Base-by-base conservation (phyloP, 1,140 invertebrate genomes). In the Physella acuta region DNA sequence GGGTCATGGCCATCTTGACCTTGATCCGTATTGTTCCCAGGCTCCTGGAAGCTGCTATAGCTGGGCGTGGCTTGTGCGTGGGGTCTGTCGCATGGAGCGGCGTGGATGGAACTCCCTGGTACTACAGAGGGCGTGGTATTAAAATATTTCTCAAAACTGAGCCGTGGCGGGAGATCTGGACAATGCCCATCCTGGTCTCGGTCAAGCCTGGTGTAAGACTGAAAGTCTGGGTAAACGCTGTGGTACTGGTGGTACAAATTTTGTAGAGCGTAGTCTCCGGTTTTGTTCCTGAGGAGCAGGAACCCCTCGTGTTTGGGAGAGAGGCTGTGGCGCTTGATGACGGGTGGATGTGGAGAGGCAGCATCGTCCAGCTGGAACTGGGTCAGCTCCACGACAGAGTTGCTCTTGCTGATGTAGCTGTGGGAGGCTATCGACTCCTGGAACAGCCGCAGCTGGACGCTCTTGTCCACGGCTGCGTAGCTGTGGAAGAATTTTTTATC, bases 371-470 rank as follows among this genome's bases (percentile, higher is more conserved):
- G 4, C 26, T 63, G 61, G 5, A 26, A 1, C 28, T 63, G 37
- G 11, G 61, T 63, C 5, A 63, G 26, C 24, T 63, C 61, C 3
- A 30, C 61, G 3, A 63, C 14, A 14, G 61, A 63, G 26, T 49
- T 63, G n/a, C 36, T 26, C 33, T 28, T 39, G 33, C 3, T 17
- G 4, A 63, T 8, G 1, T 26, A 5, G 1, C 30, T 3, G 49
- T n/a, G 36, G 1, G n/a, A 11, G 4, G 36, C 36, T 14, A 63
- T 11, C 20, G 61, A 49, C 39, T 49, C n/a, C 33, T 63, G 3
- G 8, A 49, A 49, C 5, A 28, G 33, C 24, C 36, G 61, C 8
- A 49, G 36, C 39, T 63, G 36, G 17, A 11, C n/a, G 17, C 24
- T 44, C 61, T 63, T 63, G 61, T 63, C 61, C 20, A 49, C 28